Percentiles rank a stretch among this genome's conserved stretches.
These are phyloP conservation scores for Miltochrista miniata DNA, from an alignment of 2,888 invertebrate genomes.

Conservation along the genomic window DNA sequence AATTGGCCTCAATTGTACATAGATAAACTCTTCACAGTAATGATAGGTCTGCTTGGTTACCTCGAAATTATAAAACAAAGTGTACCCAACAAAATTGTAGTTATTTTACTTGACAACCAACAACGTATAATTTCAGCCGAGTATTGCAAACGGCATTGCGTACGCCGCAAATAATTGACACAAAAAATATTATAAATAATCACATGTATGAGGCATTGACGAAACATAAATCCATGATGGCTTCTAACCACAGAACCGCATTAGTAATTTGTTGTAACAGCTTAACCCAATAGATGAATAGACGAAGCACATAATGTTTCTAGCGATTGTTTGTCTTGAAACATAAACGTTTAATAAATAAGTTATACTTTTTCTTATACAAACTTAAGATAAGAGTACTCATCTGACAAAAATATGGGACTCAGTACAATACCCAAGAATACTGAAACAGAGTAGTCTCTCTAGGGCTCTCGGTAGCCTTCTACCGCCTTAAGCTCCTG, in stretches of 20 bases:
- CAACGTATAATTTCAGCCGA: conserved; percentile 17
- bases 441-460: too few species aligned
- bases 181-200: conserved; percentile 30
- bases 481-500: too few species aligned
- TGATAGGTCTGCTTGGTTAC: conserved; percentile 6
- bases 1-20: conserved; percentile 3
- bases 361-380: too few species aligned
- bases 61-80: conserved; percentile 14
- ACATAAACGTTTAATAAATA: not conserved
- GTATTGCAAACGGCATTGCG: conserved; percentile 24
- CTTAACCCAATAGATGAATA: conserved; percentile 27
- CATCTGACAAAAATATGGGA: too few species aligned
- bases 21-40: conserved; percentile 7
- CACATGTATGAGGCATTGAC: conserved; percentile 23
- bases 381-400: too few species aligned
- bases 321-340: not conserved
- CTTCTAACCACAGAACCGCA: conserved; percentile 31
- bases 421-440: too few species aligned
- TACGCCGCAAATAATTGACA: conserved; percentile 22
- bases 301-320: conserved; percentile 5
- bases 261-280: conserved; percentile 31
- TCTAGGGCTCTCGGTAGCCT: too few species aligned
- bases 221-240: conserved; percentile 29
- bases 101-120: conserved; percentile 13
- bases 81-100: conserved; percentile 10